These are phyloP conservation scores for Meloidogyne floridensis DNA, from an alignment of 1,140 invertebrate genomes.

Conservation along the genomic window DNA sequence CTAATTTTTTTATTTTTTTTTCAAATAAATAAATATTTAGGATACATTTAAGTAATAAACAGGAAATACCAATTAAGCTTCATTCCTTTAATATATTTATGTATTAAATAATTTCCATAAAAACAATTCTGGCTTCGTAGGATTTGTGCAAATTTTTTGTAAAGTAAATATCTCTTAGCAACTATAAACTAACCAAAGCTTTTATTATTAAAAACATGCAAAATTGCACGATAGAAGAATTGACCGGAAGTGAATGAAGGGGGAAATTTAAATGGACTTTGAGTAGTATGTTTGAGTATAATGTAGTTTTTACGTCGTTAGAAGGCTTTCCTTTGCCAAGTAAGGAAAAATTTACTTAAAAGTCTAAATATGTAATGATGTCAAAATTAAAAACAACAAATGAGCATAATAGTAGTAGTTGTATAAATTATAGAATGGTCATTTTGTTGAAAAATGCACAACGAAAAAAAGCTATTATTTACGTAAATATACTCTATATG, in stretches of 20 bases:
- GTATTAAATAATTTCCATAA: not conserved
- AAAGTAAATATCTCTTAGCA: not conserved
- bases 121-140: slow-evolving; percentile 5
- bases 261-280: too few relatives aligned
- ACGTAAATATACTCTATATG: not conserved
- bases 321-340: too few relatives aligned
- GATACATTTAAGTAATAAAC: not conserved
- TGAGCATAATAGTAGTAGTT: too few relatives aligned
- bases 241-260: too few relatives aligned
- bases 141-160: not conserved
- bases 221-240: not conserved
- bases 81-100: not conserved
- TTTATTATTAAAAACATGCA: not conserved
- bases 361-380: too few relatives aligned
- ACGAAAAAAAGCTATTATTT: not conserved
- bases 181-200: not conserved
- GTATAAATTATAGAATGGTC: not conserved
- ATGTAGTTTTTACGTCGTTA: too few relatives aligned
- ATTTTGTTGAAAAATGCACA: not conserved
- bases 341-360: too few relatives aligned
- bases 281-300: too few relatives aligned
- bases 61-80: not conserved
- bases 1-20: not conserved
- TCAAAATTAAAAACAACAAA: too few relatives aligned
- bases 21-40: not conserved